Evolutionary conservation across 1,140 invertebrate species (phyloP).

Genomic region (Capitella teleta): DNA sequence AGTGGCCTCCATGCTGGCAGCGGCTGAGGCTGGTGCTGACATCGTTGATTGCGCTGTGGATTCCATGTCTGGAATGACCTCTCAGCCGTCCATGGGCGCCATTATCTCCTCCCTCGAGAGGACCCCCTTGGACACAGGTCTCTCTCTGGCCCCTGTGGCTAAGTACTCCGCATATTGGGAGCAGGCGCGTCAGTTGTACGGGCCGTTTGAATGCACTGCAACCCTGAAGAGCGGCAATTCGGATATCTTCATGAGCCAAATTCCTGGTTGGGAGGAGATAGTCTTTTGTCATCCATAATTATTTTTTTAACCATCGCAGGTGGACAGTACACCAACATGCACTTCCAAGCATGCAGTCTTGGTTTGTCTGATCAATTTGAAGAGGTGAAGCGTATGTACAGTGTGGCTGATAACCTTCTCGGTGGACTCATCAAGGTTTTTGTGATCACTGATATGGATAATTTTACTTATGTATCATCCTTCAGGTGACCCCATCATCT

Average conservation of each 20-base stretch:
- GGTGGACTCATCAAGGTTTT: conserved; percentile 96
- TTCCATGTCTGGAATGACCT: conserved; percentile 97
- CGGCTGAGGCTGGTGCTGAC: conserved; percentile 88
- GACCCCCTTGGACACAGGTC: conserved; percentile 52
- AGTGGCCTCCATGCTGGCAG: conserved; percentile 89
- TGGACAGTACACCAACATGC: conserved; percentile 98
- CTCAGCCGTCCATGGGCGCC: conserved; percentile 94
- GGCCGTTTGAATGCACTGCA: conserved; percentile 92
- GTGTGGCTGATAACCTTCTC: conserved; percentile 85
- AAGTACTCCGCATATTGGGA: conserved; percentile 99
- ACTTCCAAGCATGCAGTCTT: conserved; percentile 92
- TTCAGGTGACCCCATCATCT: conserved; percentile 84
- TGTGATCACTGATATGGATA: no score
- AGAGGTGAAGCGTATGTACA: conserved; percentile 91
- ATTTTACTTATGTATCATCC: no score
- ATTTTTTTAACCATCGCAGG: no score
- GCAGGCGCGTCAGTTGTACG: conserved; percentile 89
- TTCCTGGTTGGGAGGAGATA: conserved; percentile 61
- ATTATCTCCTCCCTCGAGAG: conserved; percentile 74
- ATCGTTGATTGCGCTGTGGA: conserved; percentile 97
- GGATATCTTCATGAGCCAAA: conserved; percentile 92
- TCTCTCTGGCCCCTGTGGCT: conserved; percentile 70
- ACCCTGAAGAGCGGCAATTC: conserved; percentile 99
- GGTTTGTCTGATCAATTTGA: conserved; percentile 98
- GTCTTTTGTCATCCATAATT: no score